These are phyloP conservation scores for Xanthostigma xanthostigma DNA, from an alignment of 2,888 invertebrate genomes.

Conservation along the genomic window DNA sequence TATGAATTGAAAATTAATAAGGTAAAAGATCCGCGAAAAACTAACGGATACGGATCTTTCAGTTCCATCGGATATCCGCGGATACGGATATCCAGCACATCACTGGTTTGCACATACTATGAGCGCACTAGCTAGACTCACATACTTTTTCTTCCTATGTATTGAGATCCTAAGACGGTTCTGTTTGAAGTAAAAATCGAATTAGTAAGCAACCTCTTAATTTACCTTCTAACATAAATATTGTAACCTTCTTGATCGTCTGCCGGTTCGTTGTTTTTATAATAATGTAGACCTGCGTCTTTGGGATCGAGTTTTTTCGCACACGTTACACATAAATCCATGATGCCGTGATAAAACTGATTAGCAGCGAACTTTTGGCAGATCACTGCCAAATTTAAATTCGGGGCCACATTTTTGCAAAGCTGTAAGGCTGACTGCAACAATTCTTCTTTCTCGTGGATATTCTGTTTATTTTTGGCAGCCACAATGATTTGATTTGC, in stretches of 20 bases:
- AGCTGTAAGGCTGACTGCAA: slow-evolving; percentile 64
- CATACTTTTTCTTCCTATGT: too few relatives aligned
- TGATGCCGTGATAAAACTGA: slow-evolving; percentile 75
- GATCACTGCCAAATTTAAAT: slow-evolving; percentile 68
- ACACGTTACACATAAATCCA: slow-evolving; percentile 73
- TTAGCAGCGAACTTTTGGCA: slow-evolving; percentile 70
- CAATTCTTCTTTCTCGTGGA: slow-evolving; percentile 61
- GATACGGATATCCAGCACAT: too few relatives aligned
- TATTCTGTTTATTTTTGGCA: slow-evolving; percentile 58
- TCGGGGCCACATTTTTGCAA: slow-evolving; percentile 79
- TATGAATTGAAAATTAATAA: too few relatives aligned
- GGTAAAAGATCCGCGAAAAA: too few relatives aligned
- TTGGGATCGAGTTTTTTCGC: slow-evolving; percentile 82
- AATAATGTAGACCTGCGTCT: slow-evolving; percentile 74
- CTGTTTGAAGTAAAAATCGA: not conserved
- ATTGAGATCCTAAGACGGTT: too few relatives aligned
- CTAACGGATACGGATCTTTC: too few relatives aligned
- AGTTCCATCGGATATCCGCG: too few relatives aligned
- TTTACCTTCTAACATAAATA: slow-evolving; percentile 49
- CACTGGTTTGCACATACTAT: too few relatives aligned
- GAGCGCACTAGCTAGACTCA: too few relatives aligned
- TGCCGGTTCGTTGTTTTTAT: slow-evolving; percentile 64
- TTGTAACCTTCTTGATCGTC: slow-evolving; percentile 74
- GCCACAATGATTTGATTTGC: slow-evolving; percentile 79
- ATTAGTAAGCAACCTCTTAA: not conserved